Percentiles rank a stretch among this genome's conserved stretches.
Evolutionary conservation across 2,113 vertebrate species (phyloP).

Genomic region (Silurus glanis): DNA sequence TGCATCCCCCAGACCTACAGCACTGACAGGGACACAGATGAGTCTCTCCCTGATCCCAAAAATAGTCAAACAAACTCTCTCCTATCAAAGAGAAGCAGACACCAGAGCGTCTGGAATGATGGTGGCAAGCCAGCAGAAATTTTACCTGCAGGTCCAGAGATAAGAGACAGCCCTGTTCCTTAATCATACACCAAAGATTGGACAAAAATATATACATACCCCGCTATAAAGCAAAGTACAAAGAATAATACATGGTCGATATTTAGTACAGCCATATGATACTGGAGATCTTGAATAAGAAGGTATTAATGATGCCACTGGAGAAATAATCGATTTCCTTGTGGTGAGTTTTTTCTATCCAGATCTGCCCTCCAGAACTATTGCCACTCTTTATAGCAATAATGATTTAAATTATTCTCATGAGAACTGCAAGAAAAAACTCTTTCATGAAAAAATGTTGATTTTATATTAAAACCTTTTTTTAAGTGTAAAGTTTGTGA

Average conservation of each 20-base stretch:
- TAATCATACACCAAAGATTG: not conserved
- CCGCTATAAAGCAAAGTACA: not conserved
- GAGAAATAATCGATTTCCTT: not conserved
- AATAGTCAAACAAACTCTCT: conserved; percentile 36
- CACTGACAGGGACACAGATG: not conserved
- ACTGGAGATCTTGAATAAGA: not conserved
- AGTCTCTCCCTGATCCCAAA: not conserved
- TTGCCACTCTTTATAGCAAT: not conserved
- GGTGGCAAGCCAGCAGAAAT: not conserved
- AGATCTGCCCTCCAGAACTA: not conserved
- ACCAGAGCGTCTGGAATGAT: conserved; percentile 7
- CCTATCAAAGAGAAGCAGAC: conserved; percentile 38
- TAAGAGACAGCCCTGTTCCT: not conserved
- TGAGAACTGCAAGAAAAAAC: not conserved
- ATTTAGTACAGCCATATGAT: not conserved
- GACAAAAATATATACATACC: not conserved
- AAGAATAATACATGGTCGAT: not conserved
- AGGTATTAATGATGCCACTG: not conserved
- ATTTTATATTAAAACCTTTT: too few species aligned
- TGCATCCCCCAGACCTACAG: conserved; percentile 13
- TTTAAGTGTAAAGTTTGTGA: too few species aligned
- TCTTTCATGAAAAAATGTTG: too few species aligned
- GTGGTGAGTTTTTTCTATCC: not conserved
- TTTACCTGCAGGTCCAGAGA: not conserved
- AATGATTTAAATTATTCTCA: not conserved